Base-by-base conservation (phyloP, 1,140 invertebrate species). In the Caenorhabditis tropicalis region DNA sequence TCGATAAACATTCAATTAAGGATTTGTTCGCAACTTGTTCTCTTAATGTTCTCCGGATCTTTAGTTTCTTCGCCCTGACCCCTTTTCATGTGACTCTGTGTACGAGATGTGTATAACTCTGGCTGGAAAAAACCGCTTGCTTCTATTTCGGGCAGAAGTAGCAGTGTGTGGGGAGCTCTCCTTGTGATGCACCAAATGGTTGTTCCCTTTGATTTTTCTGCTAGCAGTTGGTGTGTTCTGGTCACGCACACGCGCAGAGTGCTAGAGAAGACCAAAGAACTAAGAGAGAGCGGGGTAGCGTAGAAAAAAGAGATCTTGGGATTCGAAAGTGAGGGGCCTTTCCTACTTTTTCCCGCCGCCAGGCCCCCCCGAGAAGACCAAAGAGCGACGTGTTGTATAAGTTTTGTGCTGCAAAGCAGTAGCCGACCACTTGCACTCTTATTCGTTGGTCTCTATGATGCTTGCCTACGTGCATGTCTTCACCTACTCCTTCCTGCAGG, bases 201-300 rank as follows among this genome's bases (percentile, higher is more conserved):
- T 74, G 65, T 74, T 74, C 65, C n/a, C 65, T 74, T 74, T 74
- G 65, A 74, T 43, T 43, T 74, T 24, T 74, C 36, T 74, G 36
- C 21, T 74, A 43, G 36, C 65, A 74, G 65, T 43, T 74, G 65
- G 65, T 74, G 65, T 74, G 65, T 74, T 74, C 65, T 74, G 65
- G 36, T 74, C 65, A 74, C 36, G 21, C 36, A 27, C 65, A 74
- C 9, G 49, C 49, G 33, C 65, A 43, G 36, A 43, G 65, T 31
- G 65, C 65, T 24, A 74, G 29, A 74, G 65, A 21, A 74, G 65
- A 74, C 29, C 29, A 74, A 74, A 74, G 65, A 74, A 74, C 65
- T 36, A n/a, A 31, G 65, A 43, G 36, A 43, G 33, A 36, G 33
- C 7, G 58, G 36, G 58, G 21, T 29, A 74, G 65, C 27, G 36